Evolutionary conservation across 2,797 vertebrate species (phyloP).

Genomic region (Danionella dracula): DNA sequence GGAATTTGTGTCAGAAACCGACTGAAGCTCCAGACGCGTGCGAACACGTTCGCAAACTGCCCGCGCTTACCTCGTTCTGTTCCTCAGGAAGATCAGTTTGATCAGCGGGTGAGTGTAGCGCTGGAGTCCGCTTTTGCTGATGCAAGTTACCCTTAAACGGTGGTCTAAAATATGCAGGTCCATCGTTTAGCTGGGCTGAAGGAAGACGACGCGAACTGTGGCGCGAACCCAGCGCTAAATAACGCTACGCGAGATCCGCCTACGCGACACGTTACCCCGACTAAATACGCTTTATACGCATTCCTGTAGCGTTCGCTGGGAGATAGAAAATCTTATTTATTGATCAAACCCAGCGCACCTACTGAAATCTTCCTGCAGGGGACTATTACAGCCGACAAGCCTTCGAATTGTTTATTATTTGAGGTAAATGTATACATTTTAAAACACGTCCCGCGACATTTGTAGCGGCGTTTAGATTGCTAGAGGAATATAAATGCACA

Average conservation of each 20-base stretch:
- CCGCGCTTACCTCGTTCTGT: constrained; percentile 79
- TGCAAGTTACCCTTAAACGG: constrained; percentile 87
- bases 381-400: too few species aligned
- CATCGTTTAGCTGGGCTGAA: constrained; percentile 60
- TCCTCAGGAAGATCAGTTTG: constrained; percentile 88
- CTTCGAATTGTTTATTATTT: too few species aligned
- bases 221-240: neutral
- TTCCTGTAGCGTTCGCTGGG: too few species aligned
- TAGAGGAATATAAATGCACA: too few species aligned
- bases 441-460: too few species aligned
- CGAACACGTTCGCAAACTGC: neutral
- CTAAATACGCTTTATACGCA: neutral
- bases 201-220: constrained; percentile 26
- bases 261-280: neutral
- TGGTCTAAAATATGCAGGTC: constrained; percentile 93
- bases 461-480: too few species aligned
- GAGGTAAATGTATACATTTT: too few species aligned
- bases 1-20: neutral
- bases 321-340: too few species aligned
- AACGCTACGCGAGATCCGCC: constrained; percentile 29
- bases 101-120: constrained; percentile 89
- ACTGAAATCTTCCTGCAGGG: too few species aligned
- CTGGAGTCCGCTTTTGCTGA: constrained; percentile 83
- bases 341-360: too few species aligned
- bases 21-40: neutral